phyloP scores from a whole-genome alignment of 2,113 vertebrate species.

The Pseudorectes ferrugineus region DNA sequence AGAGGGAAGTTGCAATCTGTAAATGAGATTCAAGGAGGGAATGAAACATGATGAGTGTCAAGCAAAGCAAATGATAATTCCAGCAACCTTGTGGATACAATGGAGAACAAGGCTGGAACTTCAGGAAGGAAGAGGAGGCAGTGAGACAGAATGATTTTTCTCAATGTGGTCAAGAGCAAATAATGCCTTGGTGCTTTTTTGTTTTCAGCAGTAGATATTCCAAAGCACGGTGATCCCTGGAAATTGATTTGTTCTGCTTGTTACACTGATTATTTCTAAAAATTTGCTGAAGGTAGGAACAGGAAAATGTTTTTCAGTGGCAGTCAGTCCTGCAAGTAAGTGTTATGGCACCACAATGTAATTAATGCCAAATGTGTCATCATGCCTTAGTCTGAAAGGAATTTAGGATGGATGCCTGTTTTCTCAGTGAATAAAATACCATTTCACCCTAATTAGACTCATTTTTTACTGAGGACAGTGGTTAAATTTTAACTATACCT shows the following conservation, averaged over 20 bases:
- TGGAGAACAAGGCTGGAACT: background rate
- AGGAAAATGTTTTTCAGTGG: background rate
- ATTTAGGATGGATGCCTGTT: background rate
- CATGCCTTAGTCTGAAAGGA: constrained; percentile 15
- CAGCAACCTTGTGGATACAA: background rate
- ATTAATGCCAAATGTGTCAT: constrained; percentile 33
- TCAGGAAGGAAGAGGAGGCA: constrained; percentile 54
- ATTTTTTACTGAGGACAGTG: background rate
- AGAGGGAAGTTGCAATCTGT: background rate
- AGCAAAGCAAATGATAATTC: constrained; percentile 37
- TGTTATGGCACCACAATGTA: background rate
- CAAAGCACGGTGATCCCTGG: background rate
- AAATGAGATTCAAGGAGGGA: background rate
- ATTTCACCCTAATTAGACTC: background rate
- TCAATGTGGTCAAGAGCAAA: background rate
- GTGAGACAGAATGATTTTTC: background rate
- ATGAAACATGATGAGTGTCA: background rate
- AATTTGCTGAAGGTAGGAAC: background rate
- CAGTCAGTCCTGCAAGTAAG: background rate
- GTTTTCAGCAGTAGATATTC: background rate
- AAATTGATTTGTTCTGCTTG: background rate
- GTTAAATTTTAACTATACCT: background rate
- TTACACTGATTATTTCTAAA: background rate
- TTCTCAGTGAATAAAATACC: background rate
- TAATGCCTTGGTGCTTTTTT: background rate